Evolutionary conservation across 2,113 vertebrate species (phyloP), one percentile per base, ranked within the genome.

Genomic region (Actenoides lindsayi): DNA sequence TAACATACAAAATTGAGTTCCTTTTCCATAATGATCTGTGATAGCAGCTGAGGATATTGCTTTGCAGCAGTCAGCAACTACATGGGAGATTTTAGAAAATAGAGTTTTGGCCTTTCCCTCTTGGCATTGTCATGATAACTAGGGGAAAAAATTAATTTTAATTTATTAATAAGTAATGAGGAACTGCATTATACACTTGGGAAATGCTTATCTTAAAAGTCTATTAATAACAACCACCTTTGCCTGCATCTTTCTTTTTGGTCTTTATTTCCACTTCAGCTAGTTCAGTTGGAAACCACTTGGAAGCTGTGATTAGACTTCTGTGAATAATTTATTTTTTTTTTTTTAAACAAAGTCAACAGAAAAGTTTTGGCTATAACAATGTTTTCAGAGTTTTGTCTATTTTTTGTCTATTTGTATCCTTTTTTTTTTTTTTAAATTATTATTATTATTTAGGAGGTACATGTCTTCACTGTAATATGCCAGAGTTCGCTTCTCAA

Each of bases 31-130:
- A 42, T 11, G 31, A 77, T 92, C 86, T 60, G 4, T 54, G 63
- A 41, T 69, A 91, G 54, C 27, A 65, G 28, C 68, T 94, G 54
- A 93, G 84, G 51, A 41, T 70, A 37, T 60, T 94, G 64, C 56
- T 84, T 83, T 89, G 54, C 59, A 96, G 71, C 54, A 69, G 33
- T 74, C 27, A 70, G 42, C 21, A 93, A 4, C 41, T 31, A 3
- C 35, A 46, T 54, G n/a, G 28, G 50, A 63, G 56, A 63, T 30
- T 46, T 81, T 30, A 86, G 56, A 67, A 94, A 94, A 74, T 50
- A 35, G 3, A 11, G 33, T 37, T 70, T 88, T n/a, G 48, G 6
- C 23, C 69, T 85, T 86, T 83, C 13, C 9, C 10, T 86, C 64
- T 63, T 39, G 12, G 5, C 33, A 24, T 57, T 83, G n/a, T 77